Evolutionary conservation across 2,797 vertebrate species (phyloP), one percentile per base, ranked within the genome.

Genomic region (Ptychadena robeensis): DNA sequence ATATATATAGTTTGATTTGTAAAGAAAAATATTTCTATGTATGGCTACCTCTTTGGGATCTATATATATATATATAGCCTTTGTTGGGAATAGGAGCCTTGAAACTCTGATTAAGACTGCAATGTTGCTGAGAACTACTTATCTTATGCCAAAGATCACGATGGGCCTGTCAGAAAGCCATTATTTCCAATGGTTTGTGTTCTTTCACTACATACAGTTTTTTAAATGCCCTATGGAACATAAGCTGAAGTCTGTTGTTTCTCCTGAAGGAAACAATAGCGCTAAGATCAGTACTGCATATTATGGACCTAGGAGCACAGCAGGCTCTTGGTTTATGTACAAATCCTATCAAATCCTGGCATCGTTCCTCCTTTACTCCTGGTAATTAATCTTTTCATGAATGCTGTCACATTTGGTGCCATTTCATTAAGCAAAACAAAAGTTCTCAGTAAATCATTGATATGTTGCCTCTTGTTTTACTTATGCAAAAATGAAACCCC

Each of bases 361-460:
- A 93, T 91, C 84, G 14, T 88, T 92, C 90, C 92, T 86, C 87
- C 89, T 91, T 90, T 94, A 90, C 92, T 93, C 92, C 89, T 91
- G 87, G 93, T 93, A 94, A 94, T 94, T 94, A 94, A 94, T 94
- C 93, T 93, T 92, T 92, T 88, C 89, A 91, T 89, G 91, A 94
- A 91, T 84, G 90, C 92, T 92, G 93, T 91, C 93, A 93, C 84
- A 86, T 93, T 92, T 90, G 87, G 83, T 91, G 88, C 87, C 73
- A 86, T 91, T 93, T 92, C 90, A 93, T 93, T 91, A 93, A 91
- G 90, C 91, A 71, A 74, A 70, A 80, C 59, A 40, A 69, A 81
- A 66, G 65, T 28, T 57, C 44, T 37, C 67, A 76, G 66, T 31
- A 85, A 85, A 30, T 70, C 48, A 70, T 70, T 80, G 71, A 31